Base-by-base conservation (phyloP, 2,888 invertebrate genomes). In the Glomeris marginata region DNA sequence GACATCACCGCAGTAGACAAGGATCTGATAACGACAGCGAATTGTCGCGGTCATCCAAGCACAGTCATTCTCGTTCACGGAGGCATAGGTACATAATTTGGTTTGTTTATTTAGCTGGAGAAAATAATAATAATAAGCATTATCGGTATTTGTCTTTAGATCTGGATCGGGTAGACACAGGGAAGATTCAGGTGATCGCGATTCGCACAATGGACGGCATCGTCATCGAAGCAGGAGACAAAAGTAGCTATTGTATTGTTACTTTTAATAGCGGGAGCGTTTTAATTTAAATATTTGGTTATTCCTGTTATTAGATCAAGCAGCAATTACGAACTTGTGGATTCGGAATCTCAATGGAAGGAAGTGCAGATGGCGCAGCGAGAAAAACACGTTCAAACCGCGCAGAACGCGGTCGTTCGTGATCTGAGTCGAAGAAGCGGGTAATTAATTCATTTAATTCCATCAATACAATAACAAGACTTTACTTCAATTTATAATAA, bases 11-110 rank as follows among this genome's bases (percentile, higher is more conserved):
- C 37, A 84, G 84, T 60, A 77, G 84, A 57, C 75, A 81, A 61
- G 77, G 84, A 58, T 88, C 88, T 1, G 90, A 90, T 64, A 87
- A 86, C 57, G 88, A 90, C 68, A 88, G 88, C 61, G 88, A 90
- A 68, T 69, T 86, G 57, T 88, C 88, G 1, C 79, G 86, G 53
- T 80, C 84, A 40, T 88, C 87, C 6, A 83, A 80, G 20, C 34
- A 41, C 37, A 49, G 48, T 18, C 48, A 44, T 36, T 45, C 45
- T 16, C 50, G 44, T 22, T 45, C 45, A 28, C 13, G 41, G n/a
- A 6, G 33, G 28, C 47, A 47, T 15, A 37, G 41, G 47, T 43
- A 47, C 11, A 4, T n/a, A 4, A 16, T 5, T 43, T 3, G 6
- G 3, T 18, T 43, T 43, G 3, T 3, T 5, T 16, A 43, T 5